Percentiles rank a stretch among this genome's conserved stretches.
phyloP scores from a whole-genome alignment of 2,888 invertebrate species.

The Dermolepida albohirtum region DNA sequence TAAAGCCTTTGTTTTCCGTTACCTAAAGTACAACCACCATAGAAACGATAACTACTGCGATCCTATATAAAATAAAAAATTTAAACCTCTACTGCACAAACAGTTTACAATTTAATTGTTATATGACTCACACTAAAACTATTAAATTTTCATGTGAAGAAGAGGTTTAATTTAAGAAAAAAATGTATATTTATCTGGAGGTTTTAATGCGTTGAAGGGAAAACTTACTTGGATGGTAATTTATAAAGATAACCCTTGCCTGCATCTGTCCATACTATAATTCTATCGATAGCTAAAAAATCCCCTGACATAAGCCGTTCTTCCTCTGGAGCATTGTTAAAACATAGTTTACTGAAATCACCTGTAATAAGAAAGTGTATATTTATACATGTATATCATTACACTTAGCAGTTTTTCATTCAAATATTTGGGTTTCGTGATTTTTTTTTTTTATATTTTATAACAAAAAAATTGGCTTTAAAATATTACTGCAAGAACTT shows the following conservation, averaged over 20 bases:
- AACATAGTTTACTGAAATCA: conserved; percentile 95
- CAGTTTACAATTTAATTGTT: neutral
- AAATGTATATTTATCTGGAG: neutral
- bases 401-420: no score
- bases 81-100: conserved; percentile 23
- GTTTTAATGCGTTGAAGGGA: conserved; percentile 25
- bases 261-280: conserved; percentile 95
- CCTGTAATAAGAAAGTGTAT: conserved; percentile 70
- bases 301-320: conserved; percentile 97
- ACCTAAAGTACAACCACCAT: conserved; percentile 1
- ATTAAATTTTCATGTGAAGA: neutral
- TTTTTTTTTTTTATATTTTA: no score
- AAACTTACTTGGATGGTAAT: conserved; percentile 92
- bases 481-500: no score
- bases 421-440: no score
- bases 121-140: no score
- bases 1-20: neutral
- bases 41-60: conserved; percentile 2
- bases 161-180: neutral
- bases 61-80: neutral
- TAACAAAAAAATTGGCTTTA: no score
- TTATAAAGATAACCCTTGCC: conserved; percentile 96
- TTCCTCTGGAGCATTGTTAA: conserved; percentile 87
- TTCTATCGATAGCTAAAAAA: conserved; percentile 90
- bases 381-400: no score